Percentiles rank a stretch among this genome's conserved stretches.
Conservation (phyloP, 2,797 vertebrate species). For the Phrynocephalus forsythii region DNA sequence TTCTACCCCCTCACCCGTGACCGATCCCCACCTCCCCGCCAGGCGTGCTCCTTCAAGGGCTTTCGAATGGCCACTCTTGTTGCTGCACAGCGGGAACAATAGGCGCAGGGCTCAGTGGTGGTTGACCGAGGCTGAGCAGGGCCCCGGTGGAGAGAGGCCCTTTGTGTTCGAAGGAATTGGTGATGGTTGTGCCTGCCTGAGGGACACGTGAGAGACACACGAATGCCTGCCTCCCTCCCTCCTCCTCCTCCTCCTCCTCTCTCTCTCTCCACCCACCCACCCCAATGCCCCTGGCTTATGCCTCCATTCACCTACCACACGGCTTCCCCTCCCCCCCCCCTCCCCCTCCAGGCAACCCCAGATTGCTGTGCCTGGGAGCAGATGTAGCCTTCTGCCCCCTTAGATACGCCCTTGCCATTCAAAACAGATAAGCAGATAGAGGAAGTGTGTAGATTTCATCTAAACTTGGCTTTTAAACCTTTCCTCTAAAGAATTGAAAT, state of each 20-base stretch:
- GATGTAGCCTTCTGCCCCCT: too few species aligned
- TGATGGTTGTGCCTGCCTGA: constrained; percentile 60
- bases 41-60: background rate
- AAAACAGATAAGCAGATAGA: background rate
- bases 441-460: constrained; percentile 30
- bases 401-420: too few species aligned
- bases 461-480: constrained; percentile 50
- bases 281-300: constrained; percentile 61
- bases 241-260: constrained; percentile 8
- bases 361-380: too few species aligned
- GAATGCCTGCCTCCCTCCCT: constrained; percentile 42
- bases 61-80: constrained; percentile 18
- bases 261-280: constrained; percentile 26
- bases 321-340: constrained; percentile 42
- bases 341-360: too few species aligned
- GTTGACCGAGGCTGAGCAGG: constrained; percentile 43
- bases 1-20: background rate
- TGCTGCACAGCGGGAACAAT: background rate
- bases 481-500: constrained; percentile 52
- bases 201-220: constrained; percentile 73
- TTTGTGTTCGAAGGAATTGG: constrained; percentile 74
- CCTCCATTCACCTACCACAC: constrained; percentile 78
- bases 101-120: constrained; percentile 24
- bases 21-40: background rate
- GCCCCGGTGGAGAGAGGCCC: constrained; percentile 33